Evolutionary conservation across 2,888 invertebrate species (phyloP), one percentile per base, ranked within the genome.

Genomic region (Monoplex corrugatus): DNA sequence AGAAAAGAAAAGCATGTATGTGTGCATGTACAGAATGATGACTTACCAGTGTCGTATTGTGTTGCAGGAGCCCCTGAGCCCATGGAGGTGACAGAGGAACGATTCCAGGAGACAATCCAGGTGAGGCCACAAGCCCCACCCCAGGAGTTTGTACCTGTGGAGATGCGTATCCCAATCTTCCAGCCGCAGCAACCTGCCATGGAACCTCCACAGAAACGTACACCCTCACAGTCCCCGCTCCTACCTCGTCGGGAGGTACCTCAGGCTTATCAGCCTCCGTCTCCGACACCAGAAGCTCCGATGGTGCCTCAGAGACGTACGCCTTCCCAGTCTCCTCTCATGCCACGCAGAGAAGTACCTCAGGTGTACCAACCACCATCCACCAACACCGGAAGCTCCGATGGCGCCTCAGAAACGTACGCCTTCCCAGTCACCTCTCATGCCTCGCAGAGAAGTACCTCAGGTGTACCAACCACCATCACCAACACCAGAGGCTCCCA

Each of bases 101-200:
- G 90, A 80, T 94, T 91, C 90, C 91, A 90, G 23, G 93, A 94
- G 44, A 91, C 93, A 44, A 90, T 94, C 45, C 92, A 93, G 63
- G 92, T 95, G 93, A 91, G 93, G 86, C 88, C 94, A n/a, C 84
- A 90, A 16, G 89, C 82, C 28, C 88, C 93, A 57, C 91, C 90
- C 87, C 83, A 83, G 35, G 92, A 92, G 68, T 89, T 93, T 38
- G 92, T 93, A 23, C 90, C 92, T 78, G 94, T 92, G 92, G 92
- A 94, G 90, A 94, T 72, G 63, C 72, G 84, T 5, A 72, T 88
- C 43, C 85, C 43, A 19, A 40, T 75, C 40, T 86, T 32, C 38
- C 43, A 78, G 43, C 78, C 89, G 50, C 75, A 85, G 43, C 57
- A 82, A 78, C 85, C 88, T 23, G 38, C 72, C 0, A 87, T 87